Conservation (phyloP, 2,113 vertebrate species). For the Apteryx mantelli region DNA sequence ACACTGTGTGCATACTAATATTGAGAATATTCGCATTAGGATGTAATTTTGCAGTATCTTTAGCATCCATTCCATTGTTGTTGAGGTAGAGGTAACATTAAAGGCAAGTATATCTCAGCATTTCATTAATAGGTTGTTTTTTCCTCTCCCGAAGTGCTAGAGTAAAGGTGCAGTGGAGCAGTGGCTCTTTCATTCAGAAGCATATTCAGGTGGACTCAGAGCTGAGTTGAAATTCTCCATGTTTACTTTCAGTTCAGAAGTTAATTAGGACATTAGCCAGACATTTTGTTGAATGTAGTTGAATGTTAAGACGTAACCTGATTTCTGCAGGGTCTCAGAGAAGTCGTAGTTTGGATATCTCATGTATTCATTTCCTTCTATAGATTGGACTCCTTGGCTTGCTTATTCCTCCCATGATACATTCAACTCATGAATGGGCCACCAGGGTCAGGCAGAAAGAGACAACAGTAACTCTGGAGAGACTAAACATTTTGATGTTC, state of each 20-base stretch:
- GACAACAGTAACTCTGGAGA: background rate
- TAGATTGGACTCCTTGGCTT: background rate
- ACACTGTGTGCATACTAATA: background rate
- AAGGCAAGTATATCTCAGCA: background rate
- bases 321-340: background rate
- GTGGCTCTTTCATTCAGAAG: background rate
- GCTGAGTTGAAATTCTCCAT: background rate
- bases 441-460: background rate
- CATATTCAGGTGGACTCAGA: background rate
- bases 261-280: background rate
- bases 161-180: background rate
- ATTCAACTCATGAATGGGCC: background rate
- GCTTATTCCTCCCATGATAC: background rate
- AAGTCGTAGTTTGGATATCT: accelerated
- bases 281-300: background rate
- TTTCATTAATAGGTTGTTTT: background rate
- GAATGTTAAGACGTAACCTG: background rate
- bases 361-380: background rate
- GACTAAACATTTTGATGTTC: background rate
- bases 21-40: background rate
- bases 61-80: background rate
- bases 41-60: background rate
- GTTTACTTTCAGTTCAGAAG: background rate
- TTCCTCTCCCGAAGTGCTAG: background rate
- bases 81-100: background rate